Base-by-base conservation (phyloP, 2,113 vertebrate species). In the Cygnus atratus region DNA sequence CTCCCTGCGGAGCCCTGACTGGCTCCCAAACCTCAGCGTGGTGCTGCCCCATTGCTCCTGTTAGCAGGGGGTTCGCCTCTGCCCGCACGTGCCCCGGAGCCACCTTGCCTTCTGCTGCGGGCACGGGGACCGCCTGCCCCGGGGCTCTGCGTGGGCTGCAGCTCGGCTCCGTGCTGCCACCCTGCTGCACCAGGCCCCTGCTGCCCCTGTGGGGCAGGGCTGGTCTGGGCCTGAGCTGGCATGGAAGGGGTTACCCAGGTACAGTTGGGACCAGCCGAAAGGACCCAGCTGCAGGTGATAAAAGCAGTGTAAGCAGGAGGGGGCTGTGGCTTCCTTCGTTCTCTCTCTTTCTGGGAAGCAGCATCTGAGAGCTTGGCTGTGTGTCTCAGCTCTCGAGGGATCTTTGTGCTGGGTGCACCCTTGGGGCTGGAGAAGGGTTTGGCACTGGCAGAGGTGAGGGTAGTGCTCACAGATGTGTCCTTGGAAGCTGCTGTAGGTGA, bases 181-280 rank as follows among this genome's bases (percentile, higher is more conserved):
- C 0, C 0, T 1, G 31, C 46, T n/a, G 37, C 59, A 55, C 44
- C 1, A 0, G 44, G 33, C 18, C 35, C 24, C 28, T 5, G 1
- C 6, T 33, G 17, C 24, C 31, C 2, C 4, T 19, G 4, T 0
- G 48, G 10, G 55, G 8, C 35, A 39, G 22, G 0, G 10, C 0
- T 2, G 15, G 14, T 16, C 2, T 68, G 55, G 41, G 48, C 14
- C 18, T 48, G 3, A 1, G 29, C 4, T 2, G 6, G 62, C 37
- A 16, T 3, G 62, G 39, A 65, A 39, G 8, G 84, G 21, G 29
- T 61, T 57, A 26, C 10, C 20, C 9, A 25, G 7, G 19, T n/a
- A 31, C 70, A 78, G 44, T 41, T 6, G 63, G 22, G 44, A 74
- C 26, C 35, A 77, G 55, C 33, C 81, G 65, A 66, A 21, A 37